These are phyloP conservation scores for Saccopteryx leptura DNA, from an alignment of 2,113 vertebrate species.

Conservation along the genomic window DNA sequence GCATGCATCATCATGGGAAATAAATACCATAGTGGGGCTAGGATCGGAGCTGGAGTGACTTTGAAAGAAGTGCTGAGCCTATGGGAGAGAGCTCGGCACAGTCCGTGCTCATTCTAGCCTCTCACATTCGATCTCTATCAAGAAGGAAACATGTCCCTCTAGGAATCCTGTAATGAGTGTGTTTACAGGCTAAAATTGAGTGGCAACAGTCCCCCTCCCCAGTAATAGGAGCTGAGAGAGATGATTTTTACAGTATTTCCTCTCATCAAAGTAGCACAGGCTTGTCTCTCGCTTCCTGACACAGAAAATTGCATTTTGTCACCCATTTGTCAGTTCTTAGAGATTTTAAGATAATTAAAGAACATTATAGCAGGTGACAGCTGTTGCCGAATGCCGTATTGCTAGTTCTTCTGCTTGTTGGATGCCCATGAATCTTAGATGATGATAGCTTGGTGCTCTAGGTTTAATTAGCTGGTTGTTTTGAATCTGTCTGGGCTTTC, in stretches of 20 bases:
- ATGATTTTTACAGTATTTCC: conserved; percentile 83
- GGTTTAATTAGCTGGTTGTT: conserved; percentile 76
- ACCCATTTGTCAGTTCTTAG: conserved; percentile 86
- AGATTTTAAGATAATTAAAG: conserved; percentile 86
- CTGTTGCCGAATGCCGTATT: conserved; percentile 67
- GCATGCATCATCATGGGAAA: neutral
- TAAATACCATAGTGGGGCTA: neutral
- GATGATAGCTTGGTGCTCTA: conserved; percentile 68
- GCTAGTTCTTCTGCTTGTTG: conserved; percentile 64
- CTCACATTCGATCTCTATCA: conserved; percentile 58
- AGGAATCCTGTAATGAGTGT: conserved; percentile 59
- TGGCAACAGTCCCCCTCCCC: conserved; percentile 47
- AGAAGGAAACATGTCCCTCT: conserved; percentile 43
- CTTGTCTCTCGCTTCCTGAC: conserved; percentile 83
- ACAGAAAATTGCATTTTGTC: conserved; percentile 86
- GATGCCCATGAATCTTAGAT: conserved; percentile 63
- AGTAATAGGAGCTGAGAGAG: conserved; percentile 71
- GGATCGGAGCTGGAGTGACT: neutral
- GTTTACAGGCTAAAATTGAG: conserved; percentile 71
- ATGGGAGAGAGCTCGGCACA: neutral
- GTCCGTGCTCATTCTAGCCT: neutral
- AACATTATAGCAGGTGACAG: conserved; percentile 84
- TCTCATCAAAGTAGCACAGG: conserved; percentile 81
- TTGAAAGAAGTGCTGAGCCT: neutral
- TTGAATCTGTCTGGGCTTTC: conserved; percentile 56